phyloP scores from a whole-genome alignment of 2,888 invertebrate genomes.

The Sarcophaga subvicina region DNA sequence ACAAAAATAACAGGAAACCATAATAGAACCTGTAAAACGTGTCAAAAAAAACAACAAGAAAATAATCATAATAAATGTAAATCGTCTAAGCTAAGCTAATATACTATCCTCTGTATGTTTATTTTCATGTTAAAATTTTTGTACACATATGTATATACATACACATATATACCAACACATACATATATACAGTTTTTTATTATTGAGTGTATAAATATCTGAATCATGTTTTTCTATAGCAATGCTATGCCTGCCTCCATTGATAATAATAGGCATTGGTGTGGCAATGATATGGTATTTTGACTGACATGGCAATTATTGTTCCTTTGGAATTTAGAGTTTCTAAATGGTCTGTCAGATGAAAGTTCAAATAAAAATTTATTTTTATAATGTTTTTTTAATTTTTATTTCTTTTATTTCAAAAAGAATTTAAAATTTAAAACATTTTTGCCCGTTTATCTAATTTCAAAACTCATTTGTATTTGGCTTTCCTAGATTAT shows the following conservation, averaged over 20 bases:
- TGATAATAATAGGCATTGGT: not conserved
- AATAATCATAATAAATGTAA: not conserved
- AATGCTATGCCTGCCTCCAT: not conserved
- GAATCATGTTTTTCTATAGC: not conserved
- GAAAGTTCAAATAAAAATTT: not conserved
- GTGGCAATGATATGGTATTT: not conserved
- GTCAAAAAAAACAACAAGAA: not conserved
- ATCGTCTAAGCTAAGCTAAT: not conserved
- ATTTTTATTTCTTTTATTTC: not conserved
- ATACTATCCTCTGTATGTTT: not conserved
- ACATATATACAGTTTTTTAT: not conserved
- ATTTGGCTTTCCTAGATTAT: too few species aligned
- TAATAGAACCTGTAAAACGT: not conserved
- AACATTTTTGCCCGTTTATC: too few species aligned
- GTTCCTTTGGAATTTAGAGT: not conserved
- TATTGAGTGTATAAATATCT: not conserved
- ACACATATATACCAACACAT: not conserved
- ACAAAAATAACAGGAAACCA: not conserved
- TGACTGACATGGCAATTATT: not conserved
- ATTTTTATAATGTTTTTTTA: not conserved
- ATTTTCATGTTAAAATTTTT: not conserved
- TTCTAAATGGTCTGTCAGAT: not conserved
- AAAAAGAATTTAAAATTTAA: too few species aligned
- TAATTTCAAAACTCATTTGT: too few species aligned
- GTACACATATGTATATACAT: not conserved